Percentiles rank a stretch among this genome's conserved stretches.
phyloP scores from a whole-genome alignment of 2,113 vertebrate genomes.

The Eubucco bourcierii region DNA sequence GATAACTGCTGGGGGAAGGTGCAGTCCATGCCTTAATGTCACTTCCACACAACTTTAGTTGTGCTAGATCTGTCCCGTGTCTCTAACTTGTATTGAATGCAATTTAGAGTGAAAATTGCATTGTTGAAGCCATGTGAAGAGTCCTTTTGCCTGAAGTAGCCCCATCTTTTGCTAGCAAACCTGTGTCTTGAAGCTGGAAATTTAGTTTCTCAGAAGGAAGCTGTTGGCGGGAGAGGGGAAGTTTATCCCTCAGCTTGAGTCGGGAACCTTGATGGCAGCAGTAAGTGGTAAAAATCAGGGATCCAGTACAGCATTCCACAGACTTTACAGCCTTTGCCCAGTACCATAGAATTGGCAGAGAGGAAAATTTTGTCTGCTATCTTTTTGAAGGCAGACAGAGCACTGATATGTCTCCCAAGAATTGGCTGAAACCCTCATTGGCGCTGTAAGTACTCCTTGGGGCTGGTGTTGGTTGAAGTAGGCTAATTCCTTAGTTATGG shows the following conservation, averaged over 20 bases:
- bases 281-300: background rate
- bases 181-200: background rate
- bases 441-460: background rate
- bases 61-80: background rate
- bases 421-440: background rate
- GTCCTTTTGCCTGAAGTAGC: background rate
- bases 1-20: background rate
- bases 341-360: background rate
- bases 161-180: background rate
- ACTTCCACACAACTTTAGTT: background rate
- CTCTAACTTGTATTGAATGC: background rate
- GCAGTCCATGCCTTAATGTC: background rate
- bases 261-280: background rate
- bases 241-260: background rate
- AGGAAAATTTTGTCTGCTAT: constrained; percentile 24
- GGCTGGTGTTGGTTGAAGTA: background rate
- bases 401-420: background rate
- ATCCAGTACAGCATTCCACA: background rate
- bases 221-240: background rate
- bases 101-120: background rate
- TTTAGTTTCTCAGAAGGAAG: background rate
- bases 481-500: background rate
- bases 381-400: constrained; percentile 46
- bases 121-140: background rate
- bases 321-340: background rate